phyloP scores from a whole-genome alignment of 2,797 vertebrate species.

The Sebastolobus alascanus region DNA sequence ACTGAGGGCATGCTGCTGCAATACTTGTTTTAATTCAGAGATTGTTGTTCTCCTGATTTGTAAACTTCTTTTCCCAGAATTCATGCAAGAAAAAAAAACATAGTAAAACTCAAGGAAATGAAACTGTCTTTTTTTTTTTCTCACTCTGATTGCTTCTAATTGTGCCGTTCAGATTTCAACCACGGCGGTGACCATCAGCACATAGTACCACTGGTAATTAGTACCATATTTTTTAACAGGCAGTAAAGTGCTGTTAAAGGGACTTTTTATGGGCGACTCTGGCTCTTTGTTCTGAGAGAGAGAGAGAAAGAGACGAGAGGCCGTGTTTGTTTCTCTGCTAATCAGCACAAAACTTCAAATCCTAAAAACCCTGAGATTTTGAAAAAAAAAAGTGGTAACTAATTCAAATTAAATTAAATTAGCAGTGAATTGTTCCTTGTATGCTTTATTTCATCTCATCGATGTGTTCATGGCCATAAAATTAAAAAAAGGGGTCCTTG shows the following conservation, averaged over 20 bases:
- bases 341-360: conserved; percentile 38
- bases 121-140: conserved; percentile 54
- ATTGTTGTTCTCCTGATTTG: conserved; percentile 64
- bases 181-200: conserved; percentile 63
- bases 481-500: conserved; percentile 10
- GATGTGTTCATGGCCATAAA: conserved; percentile 34
- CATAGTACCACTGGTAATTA: conserved; percentile 63
- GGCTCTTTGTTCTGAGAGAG: conserved; percentile 62
- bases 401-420: conserved; percentile 21
- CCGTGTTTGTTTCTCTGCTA: conserved; percentile 53
- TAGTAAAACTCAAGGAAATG: conserved; percentile 58
- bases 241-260: conserved; percentile 69
- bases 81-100: conserved; percentile 62
- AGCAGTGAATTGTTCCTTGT: conserved; percentile 4
- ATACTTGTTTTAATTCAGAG: conserved; percentile 47
- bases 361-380: not conserved
- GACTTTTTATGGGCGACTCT: conserved; percentile 57
- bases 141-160: conserved; percentile 54
- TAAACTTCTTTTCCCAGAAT: conserved; percentile 66
- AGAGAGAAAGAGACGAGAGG: conserved; percentile 31
- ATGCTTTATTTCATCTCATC: conserved; percentile 38
- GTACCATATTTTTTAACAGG: conserved; percentile 73
- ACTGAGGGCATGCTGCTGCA: conserved; percentile 39
- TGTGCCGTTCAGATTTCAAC: conserved; percentile 47
- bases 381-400: not conserved